Base-by-base conservation (phyloP, 2,113 vertebrate genomes). In the Halcyon senegalensis region DNA sequence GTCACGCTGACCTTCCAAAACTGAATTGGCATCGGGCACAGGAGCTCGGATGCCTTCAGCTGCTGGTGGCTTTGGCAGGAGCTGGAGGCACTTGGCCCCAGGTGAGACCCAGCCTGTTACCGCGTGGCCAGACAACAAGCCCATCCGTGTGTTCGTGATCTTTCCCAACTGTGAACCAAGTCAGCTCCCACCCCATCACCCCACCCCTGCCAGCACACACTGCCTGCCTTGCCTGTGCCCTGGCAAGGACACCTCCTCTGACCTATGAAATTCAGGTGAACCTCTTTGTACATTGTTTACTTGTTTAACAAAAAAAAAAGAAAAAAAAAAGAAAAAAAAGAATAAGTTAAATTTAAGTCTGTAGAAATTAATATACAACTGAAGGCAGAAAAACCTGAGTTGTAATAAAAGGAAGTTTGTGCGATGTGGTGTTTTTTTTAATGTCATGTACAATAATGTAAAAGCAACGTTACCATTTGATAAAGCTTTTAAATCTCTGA, bases 271-370 rank as follows among this genome's bases (percentile, higher is more conserved):
- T 96, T 97, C 96, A 97, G 97, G 96, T 96, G 96, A 97, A 90
- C 89, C 89, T 92, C 79, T 97, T 97, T 98, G 95, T 97, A 93
- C 81, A 92, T 96, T 97, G 91, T 97, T 98, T 95, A 97, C 95
- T 97, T 98, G 95, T 83, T 90, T 68, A 64, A 73, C 51, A 50
- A 50, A 84, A 59, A 75, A 92, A 87, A 60, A 72, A 92, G 86
- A 60, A 72, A 55, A 86, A 55, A 75, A 91, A 86, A 60, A 64
- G 68, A 87, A 53, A 91, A 88, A 59, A 73, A 89, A 50, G 6
- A 92, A 9, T 95, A 97, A 97, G 75, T 98, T 97, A 97, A 97
- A 96, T 81, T 95, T 93, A 97, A 97, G 84, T 97, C 90, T 96
- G 64, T 97, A 95, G 95, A 95, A 97, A 94, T 86, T 89, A 96